phyloP scores from a whole-genome alignment of 2,888 invertebrate species.

The Ypsolopha scabrella region DNA sequence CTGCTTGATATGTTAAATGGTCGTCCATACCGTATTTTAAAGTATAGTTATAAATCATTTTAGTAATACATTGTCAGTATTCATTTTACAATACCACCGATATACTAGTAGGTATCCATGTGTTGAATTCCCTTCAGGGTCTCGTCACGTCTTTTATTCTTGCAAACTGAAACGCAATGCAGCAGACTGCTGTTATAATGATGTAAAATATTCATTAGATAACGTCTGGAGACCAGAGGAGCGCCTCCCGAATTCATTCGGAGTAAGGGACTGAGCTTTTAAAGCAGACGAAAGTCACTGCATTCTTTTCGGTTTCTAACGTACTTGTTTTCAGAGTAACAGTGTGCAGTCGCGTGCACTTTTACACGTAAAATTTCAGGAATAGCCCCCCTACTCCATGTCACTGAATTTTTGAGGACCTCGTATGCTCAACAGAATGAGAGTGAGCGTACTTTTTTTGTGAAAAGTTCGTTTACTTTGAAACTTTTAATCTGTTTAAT shows the following conservation, averaged over 20 bases:
- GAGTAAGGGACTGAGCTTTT: no score
- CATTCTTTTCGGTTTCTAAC: no score
- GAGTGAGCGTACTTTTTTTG: slow-evolving; percentile 25
- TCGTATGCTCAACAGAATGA: slow-evolving; percentile 24
- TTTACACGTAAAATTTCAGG: no score
- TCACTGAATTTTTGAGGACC: slow-evolving; percentile 58
- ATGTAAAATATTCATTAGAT: slow-evolving; percentile 65
- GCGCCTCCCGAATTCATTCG: slow-evolving; percentile 24
- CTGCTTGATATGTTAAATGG: no score
- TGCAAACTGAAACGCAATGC: slow-evolving; percentile 32
- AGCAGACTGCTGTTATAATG: slow-evolving; percentile 48
- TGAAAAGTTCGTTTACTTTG: background rate
- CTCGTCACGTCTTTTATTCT: slow-evolving; percentile 33
- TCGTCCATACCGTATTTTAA: no score
- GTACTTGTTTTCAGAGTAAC: no score
- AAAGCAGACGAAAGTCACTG: no score
- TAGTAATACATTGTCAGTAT: no score
- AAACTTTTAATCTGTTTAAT: slow-evolving; percentile 4
- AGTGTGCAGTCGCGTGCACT: no score
- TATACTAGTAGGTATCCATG: background rate
- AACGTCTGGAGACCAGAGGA: slow-evolving; percentile 46
- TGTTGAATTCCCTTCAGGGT: slow-evolving; percentile 2
- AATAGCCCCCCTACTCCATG: slow-evolving; percentile 11
- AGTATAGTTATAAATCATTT: no score
- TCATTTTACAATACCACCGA: no score